Percentiles rank a stretch among this genome's conserved stretches.
Evolutionary conservation across 2,113 vertebrate genomes (phyloP).

Genomic region (Neotragus moschatus): DNA sequence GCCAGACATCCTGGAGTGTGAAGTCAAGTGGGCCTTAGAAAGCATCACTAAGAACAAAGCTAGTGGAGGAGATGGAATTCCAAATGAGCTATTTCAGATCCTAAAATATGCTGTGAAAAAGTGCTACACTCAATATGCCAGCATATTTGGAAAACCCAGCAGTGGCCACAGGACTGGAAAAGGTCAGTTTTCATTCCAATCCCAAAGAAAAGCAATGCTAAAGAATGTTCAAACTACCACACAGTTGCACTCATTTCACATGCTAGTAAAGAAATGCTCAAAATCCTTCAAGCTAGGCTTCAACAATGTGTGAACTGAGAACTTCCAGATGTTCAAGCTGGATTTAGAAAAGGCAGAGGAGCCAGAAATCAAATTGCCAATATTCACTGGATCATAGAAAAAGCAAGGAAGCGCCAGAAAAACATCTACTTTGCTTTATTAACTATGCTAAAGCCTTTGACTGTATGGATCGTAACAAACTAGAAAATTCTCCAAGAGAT

Average conservation of each 20-base stretch:
- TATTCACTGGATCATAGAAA: not conserved
- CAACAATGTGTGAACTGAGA: not conserved
- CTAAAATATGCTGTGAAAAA: not conserved
- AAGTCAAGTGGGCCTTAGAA: not conserved
- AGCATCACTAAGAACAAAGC: not conserved
- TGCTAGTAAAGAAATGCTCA: not conserved
- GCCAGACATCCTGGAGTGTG: not conserved
- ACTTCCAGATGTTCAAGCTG: not conserved
- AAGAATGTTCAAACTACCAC: not conserved
- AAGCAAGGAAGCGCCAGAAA: not conserved
- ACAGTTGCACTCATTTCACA: not conserved
- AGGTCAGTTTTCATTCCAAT: not conserved
- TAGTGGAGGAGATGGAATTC: not conserved
- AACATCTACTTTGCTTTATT: not conserved
- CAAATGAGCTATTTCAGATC: not conserved
- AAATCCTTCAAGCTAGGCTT: not conserved
- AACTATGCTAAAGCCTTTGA: not conserved
- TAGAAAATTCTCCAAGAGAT: not conserved
- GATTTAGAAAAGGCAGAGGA: not conserved
- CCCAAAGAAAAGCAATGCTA: not conserved
- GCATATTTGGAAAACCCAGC: not conserved
- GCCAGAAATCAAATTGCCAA: not conserved
- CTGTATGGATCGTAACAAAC: not conserved
- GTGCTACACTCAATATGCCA: not conserved
- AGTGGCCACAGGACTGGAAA: constrained; percentile 72